phyloP scores from a whole-genome alignment of 37 sponge, comb jelly and placozoan genomes.

The Ephydatia muelleri region DNA sequence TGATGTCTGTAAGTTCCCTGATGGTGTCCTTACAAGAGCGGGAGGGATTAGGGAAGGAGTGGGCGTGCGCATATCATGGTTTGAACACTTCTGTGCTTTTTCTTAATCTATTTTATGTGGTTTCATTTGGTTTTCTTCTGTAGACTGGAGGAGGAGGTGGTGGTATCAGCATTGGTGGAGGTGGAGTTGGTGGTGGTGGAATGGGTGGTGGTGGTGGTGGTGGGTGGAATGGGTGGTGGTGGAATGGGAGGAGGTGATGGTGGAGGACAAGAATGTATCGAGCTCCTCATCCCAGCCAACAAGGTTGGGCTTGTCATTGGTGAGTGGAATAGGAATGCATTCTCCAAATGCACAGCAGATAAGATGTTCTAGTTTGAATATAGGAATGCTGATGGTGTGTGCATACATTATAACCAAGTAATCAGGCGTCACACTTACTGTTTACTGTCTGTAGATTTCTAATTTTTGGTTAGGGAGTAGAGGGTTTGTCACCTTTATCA shows the following conservation, averaged over 20 bases:
- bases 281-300: slow-evolving; percentile 86
- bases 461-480: too few species aligned
- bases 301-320: slow-evolving; percentile 99
- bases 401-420: too few species aligned
- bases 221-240: neutral
- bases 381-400: too few species aligned
- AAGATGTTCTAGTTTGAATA: too few species aligned
- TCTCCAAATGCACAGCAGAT: too few species aligned
- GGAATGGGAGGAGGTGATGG: neutral
- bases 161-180: neutral
- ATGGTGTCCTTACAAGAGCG: neutral
- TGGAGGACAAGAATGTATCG: slow-evolving; percentile 60
- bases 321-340: too few species aligned
- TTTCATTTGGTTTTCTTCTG: neutral
- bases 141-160: neutral
- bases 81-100: too few species aligned
- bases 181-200: neutral
- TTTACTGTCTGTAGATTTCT: too few species aligned
- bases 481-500: too few species aligned
- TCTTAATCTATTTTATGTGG: neutral
- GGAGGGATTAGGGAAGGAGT: neutral
- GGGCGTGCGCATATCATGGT: too few species aligned
- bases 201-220: neutral
- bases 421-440: too few species aligned
- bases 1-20: slow-evolving; percentile 34